These are phyloP conservation scores for Limnothrissa miodon DNA, from an alignment of 2,113 vertebrate genomes.

Conservation along the genomic window DNA sequence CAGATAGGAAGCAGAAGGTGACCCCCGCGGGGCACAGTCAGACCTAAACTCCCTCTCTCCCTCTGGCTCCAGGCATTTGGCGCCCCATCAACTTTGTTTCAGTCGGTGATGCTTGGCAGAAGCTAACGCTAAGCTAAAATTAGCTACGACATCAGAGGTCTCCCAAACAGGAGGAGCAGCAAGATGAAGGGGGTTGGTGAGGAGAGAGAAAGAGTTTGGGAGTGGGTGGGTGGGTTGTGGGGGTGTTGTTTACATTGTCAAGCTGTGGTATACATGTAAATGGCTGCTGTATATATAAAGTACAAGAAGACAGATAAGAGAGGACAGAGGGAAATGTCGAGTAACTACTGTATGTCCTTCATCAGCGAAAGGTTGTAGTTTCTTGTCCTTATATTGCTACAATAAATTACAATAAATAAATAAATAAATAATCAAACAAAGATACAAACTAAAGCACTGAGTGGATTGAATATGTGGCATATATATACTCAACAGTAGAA, in stretches of 20 bases:
- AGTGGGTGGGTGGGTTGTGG: too few relatives aligned
- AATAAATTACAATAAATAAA: background rate
- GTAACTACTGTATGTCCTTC: background rate
- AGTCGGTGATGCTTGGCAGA: constrained; percentile 26
- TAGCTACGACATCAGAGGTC: constrained; percentile 32
- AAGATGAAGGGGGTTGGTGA: background rate
- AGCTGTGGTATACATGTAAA: too few relatives aligned
- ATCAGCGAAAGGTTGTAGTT: background rate
- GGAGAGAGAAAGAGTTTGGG: background rate
- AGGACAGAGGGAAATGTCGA: background rate
- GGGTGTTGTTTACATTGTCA: too few relatives aligned
- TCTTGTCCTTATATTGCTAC: too few relatives aligned
- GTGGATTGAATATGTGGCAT: background rate
- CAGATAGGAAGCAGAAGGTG: background rate
- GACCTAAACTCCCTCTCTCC: background rate
- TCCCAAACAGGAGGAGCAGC: constrained; percentile 17
- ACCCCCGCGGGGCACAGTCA: background rate
- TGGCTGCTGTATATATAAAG: background rate
- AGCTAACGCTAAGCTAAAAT: constrained; percentile 36
- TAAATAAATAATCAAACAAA: background rate
- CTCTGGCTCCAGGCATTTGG: background rate
- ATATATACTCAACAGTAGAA: background rate
- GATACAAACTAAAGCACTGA: background rate
- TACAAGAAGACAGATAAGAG: background rate
- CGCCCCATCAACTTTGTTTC: constrained; percentile 25